Percentiles rank a stretch among this genome's conserved stretches.
Evolutionary conservation across 2,888 invertebrate genomes (phyloP).

Genomic region (Alsophila aescularia): DNA sequence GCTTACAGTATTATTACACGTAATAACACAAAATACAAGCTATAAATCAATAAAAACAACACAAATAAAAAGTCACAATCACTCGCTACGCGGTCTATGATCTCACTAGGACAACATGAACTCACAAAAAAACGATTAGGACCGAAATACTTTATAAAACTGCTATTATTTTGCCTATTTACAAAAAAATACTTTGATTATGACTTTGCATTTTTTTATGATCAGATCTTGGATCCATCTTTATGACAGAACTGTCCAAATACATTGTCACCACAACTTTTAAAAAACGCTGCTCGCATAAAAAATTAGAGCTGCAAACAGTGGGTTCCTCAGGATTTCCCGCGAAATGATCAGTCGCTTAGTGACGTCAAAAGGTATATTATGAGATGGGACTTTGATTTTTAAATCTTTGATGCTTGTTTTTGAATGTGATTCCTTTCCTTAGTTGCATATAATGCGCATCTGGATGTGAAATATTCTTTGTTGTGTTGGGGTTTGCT

Average conservation of each 20-base stretch:
- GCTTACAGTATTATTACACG: too few relatives aligned
- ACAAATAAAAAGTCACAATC: too few relatives aligned
- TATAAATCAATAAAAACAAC: too few relatives aligned
- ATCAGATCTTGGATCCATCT: too few relatives aligned
- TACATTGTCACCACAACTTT: slow-evolving; percentile 44
- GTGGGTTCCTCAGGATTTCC: slow-evolving; percentile 67
- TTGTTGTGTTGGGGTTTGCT: neutral
- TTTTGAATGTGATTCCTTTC: slow-evolving; percentile 28
- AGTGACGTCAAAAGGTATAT: slow-evolving; percentile 59
- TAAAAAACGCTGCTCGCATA: slow-evolving; percentile 56
- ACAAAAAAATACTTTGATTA: too few relatives aligned
- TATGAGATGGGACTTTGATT: slow-evolving; percentile 70
- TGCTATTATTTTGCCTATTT: too few relatives aligned
- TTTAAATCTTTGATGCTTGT: slow-evolving; percentile 51
- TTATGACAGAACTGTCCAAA: neutral
- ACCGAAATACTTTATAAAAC: too few relatives aligned
- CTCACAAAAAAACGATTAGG: too few relatives aligned
- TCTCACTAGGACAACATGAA: too few relatives aligned
- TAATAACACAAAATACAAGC: too few relatives aligned
- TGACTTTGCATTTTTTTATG: too few relatives aligned
- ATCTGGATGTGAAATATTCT: neutral
- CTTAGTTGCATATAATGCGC: slow-evolving; percentile 15
- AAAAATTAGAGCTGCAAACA: slow-evolving; percentile 61
- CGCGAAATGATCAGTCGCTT: slow-evolving; percentile 71
- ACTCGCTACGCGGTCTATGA: too few relatives aligned